phyloP scores from a whole-genome alignment of 2,797 vertebrate species.

The Psittacula derbiana region DNA sequence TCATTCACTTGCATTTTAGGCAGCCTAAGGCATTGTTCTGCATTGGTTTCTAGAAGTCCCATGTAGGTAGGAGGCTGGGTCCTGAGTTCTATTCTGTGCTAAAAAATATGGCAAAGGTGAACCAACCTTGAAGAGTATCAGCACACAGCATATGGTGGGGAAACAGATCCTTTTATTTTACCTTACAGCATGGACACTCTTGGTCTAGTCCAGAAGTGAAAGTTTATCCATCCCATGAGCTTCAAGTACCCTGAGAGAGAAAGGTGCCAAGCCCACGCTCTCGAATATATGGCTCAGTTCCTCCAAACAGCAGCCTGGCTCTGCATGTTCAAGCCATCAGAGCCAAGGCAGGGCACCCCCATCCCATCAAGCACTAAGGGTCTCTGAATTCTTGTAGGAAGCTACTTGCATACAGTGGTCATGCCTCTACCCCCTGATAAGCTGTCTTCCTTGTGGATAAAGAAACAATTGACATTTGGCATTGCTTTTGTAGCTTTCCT shows the following conservation, averaged over 20 bases:
- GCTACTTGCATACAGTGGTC: neutral
- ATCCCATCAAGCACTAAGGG: neutral
- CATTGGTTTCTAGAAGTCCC: neutral
- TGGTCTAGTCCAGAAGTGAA: neutral
- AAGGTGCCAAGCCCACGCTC: neutral
- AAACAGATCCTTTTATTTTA: neutral
- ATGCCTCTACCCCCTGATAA: neutral
- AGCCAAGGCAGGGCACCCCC: neutral
- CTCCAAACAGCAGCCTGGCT: neutral
- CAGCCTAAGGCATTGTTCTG: neutral
- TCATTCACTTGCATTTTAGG: neutral
- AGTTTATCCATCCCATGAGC: neutral
- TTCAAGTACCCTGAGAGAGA: neutral
- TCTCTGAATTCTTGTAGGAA: neutral
- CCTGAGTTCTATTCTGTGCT: neutral
- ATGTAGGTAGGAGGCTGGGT: fast-evolving
- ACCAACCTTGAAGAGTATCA: neutral
- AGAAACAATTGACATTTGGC: neutral
- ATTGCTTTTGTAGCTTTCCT: neutral
- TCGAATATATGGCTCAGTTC: neutral
- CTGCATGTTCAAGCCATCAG: neutral
- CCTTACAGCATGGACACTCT: neutral
- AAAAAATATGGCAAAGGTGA: neutral
- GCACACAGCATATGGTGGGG: fast-evolving
- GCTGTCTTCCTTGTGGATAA: neutral